A percentile compares a stretch with the other conserved stretches of the same genome.
phyloP scores from a whole-genome alignment of 1,140 invertebrate species.

The Cyphomyrmex costatus region DNA sequence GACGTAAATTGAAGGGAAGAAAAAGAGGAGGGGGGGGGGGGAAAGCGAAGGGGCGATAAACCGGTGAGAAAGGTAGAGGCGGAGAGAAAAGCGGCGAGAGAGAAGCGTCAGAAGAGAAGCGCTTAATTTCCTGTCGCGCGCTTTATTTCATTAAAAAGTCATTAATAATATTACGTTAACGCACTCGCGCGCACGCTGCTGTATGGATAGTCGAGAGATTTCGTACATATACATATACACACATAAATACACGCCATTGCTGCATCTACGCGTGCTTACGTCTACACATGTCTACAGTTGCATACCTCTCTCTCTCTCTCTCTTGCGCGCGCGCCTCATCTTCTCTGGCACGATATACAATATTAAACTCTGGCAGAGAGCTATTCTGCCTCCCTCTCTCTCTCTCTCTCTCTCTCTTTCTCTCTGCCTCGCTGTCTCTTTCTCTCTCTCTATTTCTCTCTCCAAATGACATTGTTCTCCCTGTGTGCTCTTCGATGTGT shows the following conservation, averaged over 20 bases:
- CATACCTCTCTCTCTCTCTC: neutral
- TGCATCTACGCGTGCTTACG: constrained; percentile 16
- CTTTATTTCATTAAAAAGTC: constrained; percentile 79
- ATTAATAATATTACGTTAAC: constrained; percentile 75
- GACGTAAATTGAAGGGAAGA: constrained; percentile 23
- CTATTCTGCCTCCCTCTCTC: constrained; percentile 13
- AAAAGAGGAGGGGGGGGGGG: neutral
- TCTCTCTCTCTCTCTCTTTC: neutral
- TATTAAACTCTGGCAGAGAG: constrained; percentile 41
- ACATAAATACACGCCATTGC: neutral
- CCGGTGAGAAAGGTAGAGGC: constrained; percentile 18
- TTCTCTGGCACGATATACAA: constrained; percentile 51
- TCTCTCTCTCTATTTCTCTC: neutral
- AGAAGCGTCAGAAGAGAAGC: constrained; percentile 65
- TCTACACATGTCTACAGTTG: neutral
- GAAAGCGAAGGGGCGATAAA: constrained; percentile 56
- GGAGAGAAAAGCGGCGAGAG: constrained; percentile 39
- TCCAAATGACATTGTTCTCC: constrained; percentile 34
- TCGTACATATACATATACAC: neutral
- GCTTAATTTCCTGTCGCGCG: constrained; percentile 75
- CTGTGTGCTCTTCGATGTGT: constrained; percentile 29
- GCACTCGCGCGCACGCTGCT: constrained; percentile 25
- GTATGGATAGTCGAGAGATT: constrained; percentile 18
- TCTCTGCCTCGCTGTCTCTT: neutral
- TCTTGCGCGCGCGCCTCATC: neutral